These are phyloP conservation scores for Drosophila ogumai DNA, from an alignment of 1,140 invertebrate genomes.

Conservation along the genomic window DNA sequence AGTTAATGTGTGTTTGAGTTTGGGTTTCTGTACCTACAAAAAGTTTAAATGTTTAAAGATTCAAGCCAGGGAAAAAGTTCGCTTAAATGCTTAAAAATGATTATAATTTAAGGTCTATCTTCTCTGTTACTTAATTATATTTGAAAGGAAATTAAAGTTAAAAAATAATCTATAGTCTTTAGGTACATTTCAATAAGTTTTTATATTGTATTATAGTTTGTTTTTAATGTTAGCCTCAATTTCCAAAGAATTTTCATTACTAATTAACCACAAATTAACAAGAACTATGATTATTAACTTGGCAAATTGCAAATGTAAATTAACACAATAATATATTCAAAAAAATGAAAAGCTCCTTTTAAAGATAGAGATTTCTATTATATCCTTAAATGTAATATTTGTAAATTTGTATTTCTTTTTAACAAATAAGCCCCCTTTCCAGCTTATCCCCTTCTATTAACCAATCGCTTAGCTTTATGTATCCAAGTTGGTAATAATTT, in stretches of 20 bases:
- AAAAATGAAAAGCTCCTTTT: background rate
- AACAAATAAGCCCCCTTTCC: background rate
- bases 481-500: conserved; percentile 20
- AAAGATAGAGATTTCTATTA: background rate
- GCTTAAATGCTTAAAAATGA: too few species aligned
- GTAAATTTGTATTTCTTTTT: background rate
- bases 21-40: background rate
- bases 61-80: too few species aligned
- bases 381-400: background rate
- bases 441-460: background rate
- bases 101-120: background rate
- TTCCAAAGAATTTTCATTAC: background rate
- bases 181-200: too few species aligned
- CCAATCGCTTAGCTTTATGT: conserved; percentile 23
- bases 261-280: conserved; percentile 12
- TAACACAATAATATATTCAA: background rate
- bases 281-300: background rate
- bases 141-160: background rate
- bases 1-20: background rate
- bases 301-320: background rate
- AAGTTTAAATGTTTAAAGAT: too few species aligned
- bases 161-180: background rate
- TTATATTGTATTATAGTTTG: too few species aligned
- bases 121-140: background rate
- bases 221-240: background rate